Evolutionary conservation across 2,888 invertebrate genomes (phyloP).

Genomic region (Colostygia pectinataria): DNA sequence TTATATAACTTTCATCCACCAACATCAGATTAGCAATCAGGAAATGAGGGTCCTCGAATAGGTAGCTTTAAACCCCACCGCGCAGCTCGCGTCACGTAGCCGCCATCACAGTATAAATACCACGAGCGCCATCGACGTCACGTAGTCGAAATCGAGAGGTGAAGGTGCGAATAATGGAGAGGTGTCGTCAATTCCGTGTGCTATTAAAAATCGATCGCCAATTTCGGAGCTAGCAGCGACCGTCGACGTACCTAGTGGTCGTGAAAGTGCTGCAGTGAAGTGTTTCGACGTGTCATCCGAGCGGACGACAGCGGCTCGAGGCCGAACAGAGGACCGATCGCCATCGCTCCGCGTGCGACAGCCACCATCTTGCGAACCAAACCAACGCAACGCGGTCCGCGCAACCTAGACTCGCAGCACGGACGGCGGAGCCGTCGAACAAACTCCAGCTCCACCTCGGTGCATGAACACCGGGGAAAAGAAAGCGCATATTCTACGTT

Average conservation of each 20-base stretch:
- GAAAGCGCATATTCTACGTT: not conserved
- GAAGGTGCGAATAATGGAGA: conserved; percentile 79
- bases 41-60: conserved; percentile 35
- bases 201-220: conserved; percentile 69
- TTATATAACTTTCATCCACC: too few relatives aligned
- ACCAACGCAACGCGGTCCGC: conserved; percentile 31
- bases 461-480: conserved; percentile 11
- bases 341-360: conserved; percentile 53
- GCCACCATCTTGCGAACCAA: conserved; percentile 71
- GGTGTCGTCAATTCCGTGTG: conserved; percentile 75
- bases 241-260: conserved; percentile 71
- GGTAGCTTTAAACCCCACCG: conserved; percentile 69
- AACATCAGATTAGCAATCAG: not conserved
- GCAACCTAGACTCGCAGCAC: conserved; percentile 56
- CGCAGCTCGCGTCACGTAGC: conserved; percentile 65
- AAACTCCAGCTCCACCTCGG: conserved; percentile 6
- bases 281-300: conserved; percentile 80
- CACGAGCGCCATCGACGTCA: conserved; percentile 65
- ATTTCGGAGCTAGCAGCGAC: conserved; percentile 77
- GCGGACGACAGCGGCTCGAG: conserved; percentile 76
- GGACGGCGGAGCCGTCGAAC: conserved; percentile 30
- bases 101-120: conserved; percentile 70
- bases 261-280: conserved; percentile 75
- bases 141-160: conserved; percentile 80
- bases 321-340: conserved; percentile 52